phyloP scores from a whole-genome alignment of 2,888 invertebrate species.

The Apotomis capreana region DNA sequence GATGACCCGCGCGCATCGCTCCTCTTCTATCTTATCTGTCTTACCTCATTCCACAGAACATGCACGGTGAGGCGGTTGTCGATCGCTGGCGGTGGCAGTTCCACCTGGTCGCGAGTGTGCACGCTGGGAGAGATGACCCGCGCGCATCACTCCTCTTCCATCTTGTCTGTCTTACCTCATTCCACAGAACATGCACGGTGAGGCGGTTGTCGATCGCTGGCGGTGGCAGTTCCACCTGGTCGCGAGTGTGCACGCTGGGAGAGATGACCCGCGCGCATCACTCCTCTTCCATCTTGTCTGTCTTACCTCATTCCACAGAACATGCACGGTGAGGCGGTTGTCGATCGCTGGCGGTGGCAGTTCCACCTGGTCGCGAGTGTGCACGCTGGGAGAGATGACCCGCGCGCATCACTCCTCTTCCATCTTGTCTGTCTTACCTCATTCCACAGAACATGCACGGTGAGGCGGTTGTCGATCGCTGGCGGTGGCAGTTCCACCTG shows the following conservation, averaged over 20 bases:
- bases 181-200: slow-evolving; percentile 89
- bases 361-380: slow-evolving; percentile 74
- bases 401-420: slow-evolving; percentile 91
- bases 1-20: slow-evolving; percentile 84
- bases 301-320: slow-evolving; percentile 91
- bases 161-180: slow-evolving; percentile 87
- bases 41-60: slow-evolving; percentile 92
- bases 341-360: slow-evolving; percentile 75
- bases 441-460: slow-evolving; percentile 90
- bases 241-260: slow-evolving; percentile 70
- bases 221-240: slow-evolving; percentile 75
- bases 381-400: slow-evolving; percentile 71
- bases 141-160: slow-evolving; percentile 93
- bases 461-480: slow-evolving; percentile 73
- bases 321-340: slow-evolving; percentile 80
- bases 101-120: slow-evolving; percentile 73
- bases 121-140: slow-evolving; percentile 72
- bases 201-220: slow-evolving; percentile 76
- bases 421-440: slow-evolving; percentile 88
- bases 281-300: slow-evolving; percentile 96
- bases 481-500: slow-evolving; percentile 76
- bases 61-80: slow-evolving; percentile 81
- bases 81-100: slow-evolving; percentile 73
- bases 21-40: slow-evolving; percentile 98
- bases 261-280: slow-evolving; percentile 81